These are phyloP conservation scores for Thunnus thynnus DNA, from an alignment of 2,113 vertebrate genomes.

Conservation along the genomic window DNA sequence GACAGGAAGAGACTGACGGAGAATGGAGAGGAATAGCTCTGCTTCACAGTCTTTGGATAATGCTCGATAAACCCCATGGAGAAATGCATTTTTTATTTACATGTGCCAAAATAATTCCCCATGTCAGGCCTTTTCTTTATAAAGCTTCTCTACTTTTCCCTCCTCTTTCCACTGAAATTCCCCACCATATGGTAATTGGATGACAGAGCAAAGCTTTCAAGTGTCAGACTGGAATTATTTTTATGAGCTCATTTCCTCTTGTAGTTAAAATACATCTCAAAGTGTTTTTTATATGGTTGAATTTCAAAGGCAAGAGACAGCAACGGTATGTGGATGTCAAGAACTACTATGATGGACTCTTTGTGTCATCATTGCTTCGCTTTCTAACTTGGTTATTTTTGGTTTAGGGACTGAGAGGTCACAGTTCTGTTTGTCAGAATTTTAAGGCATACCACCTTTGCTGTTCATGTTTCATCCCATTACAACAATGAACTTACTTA, in stretches of 20 bases:
- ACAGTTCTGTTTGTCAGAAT: no score
- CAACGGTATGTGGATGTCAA: neutral
- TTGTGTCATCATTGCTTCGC: no score
- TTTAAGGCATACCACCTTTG: no score
- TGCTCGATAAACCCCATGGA: neutral
- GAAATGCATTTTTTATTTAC: conserved; percentile 33
- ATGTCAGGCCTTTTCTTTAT: conserved; percentile 4
- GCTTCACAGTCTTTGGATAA: neutral
- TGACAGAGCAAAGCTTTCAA: conserved; percentile 12
- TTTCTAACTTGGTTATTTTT: no score
- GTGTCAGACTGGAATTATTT: conserved; percentile 10
- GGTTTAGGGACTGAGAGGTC: no score
- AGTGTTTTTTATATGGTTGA: neutral
- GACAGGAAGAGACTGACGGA: neutral
- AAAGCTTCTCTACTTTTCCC: neutral
- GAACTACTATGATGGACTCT: neutral
- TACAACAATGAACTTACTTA: no score
- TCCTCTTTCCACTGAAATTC: neutral
- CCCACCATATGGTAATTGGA: neutral
- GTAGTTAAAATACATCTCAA: conserved; percentile 4
- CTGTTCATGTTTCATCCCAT: no score
- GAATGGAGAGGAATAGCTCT: neutral
- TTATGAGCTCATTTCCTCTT: conserved; percentile 10
- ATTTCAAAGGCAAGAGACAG: conserved; percentile 18
- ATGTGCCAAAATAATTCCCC: conserved; percentile 18